Conservation (phyloP, 2,888 invertebrate genomes). For the Tenthredo scrophulariae region DNA sequence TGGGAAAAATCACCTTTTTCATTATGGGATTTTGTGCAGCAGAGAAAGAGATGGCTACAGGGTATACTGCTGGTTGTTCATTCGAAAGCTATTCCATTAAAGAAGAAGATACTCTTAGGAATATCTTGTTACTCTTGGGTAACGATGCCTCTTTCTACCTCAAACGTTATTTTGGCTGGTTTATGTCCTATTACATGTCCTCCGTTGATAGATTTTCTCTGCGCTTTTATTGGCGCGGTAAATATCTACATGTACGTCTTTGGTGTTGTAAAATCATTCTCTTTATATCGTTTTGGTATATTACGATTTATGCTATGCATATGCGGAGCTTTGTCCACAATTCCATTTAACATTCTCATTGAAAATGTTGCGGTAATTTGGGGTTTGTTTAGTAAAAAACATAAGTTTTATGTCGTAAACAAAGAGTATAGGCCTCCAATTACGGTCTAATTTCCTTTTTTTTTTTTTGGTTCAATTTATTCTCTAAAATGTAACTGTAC, state of each 20-base stretch:
- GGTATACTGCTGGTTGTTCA: constrained; percentile 94
- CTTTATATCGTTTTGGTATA: constrained; percentile 91
- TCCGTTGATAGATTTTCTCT: constrained; percentile 89
- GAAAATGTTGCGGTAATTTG: constrained; percentile 97
- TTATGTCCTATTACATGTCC: constrained; percentile 94
- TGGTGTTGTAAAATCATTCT: constrained; percentile 98
- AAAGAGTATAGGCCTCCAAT: constrained; percentile 90
- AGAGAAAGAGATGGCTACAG: constrained; percentile 97
- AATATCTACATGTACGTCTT: constrained; percentile 99
- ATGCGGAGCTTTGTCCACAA: constrained; percentile 92
- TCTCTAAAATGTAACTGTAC: constrained; percentile 10
- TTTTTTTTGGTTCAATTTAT: background rate
- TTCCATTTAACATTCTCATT: constrained; percentile 95
- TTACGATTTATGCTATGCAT: constrained; percentile 89
- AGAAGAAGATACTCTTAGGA: constrained; percentile 89
- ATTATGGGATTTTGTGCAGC: constrained; percentile 96
- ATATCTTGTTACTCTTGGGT: constrained; percentile 98
- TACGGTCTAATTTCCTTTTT: constrained; percentile 43
- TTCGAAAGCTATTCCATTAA: constrained; percentile 89
- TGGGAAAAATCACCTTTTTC: constrained; percentile 99
- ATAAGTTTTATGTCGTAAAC: constrained; percentile 98
- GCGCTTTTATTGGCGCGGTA: constrained; percentile 95
- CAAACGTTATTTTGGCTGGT: constrained; percentile 91
- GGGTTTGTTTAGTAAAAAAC: constrained; percentile 96
- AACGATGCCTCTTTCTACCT: constrained; percentile 94